Percentiles rank a stretch among this genome's conserved stretches.
These are phyloP conservation scores for Spodoptera littoralis DNA, from an alignment of 2,888 invertebrate genomes.

Conservation along the genomic window DNA sequence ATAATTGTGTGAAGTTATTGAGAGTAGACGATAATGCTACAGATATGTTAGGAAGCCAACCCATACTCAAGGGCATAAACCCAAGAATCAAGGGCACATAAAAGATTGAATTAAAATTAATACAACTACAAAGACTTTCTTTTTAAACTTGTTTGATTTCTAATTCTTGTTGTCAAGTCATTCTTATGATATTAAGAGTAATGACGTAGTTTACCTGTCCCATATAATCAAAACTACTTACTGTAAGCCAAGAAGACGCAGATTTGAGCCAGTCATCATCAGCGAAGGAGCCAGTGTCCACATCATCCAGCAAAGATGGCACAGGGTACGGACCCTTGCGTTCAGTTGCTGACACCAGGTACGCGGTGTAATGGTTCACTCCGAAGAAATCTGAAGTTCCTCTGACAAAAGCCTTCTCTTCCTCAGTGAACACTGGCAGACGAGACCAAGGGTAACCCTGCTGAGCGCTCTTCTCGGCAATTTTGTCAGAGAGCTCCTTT, in stretches of 20 bases:
- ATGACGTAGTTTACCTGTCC: too few relatives aligned
- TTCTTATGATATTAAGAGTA: too few relatives aligned
- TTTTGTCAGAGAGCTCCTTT: constrained; percentile 76
- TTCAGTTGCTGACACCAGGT: constrained; percentile 63
- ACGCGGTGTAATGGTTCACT: constrained; percentile 91
- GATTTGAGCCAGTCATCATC: constrained; percentile 67
- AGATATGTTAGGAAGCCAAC: too few relatives aligned
- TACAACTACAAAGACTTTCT: too few relatives aligned
- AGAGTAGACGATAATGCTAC: not conserved
- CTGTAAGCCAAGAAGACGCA: constrained; percentile 70
- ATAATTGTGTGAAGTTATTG: too few relatives aligned
- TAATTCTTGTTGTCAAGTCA: too few relatives aligned
- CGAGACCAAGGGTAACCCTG: constrained; percentile 80
- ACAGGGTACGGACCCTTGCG: constrained; percentile 48
- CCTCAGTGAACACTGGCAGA: constrained; percentile 77
- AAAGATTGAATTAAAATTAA: too few relatives aligned
- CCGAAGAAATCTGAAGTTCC: constrained; percentile 81
- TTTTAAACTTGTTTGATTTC: too few relatives aligned
- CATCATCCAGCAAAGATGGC: constrained; percentile 67
- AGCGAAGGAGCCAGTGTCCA: constrained; percentile 43
- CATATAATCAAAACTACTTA: constrained; percentile 49
- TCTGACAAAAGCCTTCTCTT: constrained; percentile 69
- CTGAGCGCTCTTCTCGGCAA: constrained; percentile 77
- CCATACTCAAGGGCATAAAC: too few relatives aligned
- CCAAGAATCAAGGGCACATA: too few relatives aligned